Percentiles rank a stretch among this genome's conserved stretches.
phyloP scores from a whole-genome alignment of 2,888 invertebrate genomes.

The Escarpia spicata region DNA sequence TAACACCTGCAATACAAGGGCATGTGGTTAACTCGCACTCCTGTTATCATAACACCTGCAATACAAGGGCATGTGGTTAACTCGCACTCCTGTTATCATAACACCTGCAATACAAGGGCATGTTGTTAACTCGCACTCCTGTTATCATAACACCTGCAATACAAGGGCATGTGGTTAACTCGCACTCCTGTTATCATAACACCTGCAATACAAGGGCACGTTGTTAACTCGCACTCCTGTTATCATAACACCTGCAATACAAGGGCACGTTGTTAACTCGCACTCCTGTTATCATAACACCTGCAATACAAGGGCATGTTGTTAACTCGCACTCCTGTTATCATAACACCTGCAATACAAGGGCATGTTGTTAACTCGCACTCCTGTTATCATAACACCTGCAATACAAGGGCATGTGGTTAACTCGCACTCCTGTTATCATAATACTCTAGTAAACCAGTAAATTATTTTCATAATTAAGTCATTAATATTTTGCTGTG shows the following conservation, averaged over 20 bases:
- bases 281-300: conserved; percentile 84
- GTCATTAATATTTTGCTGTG: too few species aligned
- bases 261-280: not conserved
- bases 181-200: conserved; percentile 80
- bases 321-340: too few species aligned
- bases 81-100: conserved; percentile 71
- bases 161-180: conserved; percentile 19
- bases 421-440: too few species aligned
- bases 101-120: conserved; percentile 74
- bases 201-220: conserved; percentile 68
- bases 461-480: too few species aligned
- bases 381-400: conserved; percentile 89
- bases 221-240: too few species aligned
- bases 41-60: conserved; percentile 89
- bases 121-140: not conserved
- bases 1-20: conserved; percentile 76
- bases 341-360: conserved; percentile 80
- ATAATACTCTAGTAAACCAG: too few species aligned
- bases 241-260: conserved; percentile 82
- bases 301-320: conserved; percentile 62
- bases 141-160: conserved; percentile 85
- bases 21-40: not conserved
- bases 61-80: conserved; percentile 21
- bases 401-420: conserved; percentile 27
- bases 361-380: not conserved